Evolutionary conservation across 2,797 vertebrate genomes (phyloP).

Genomic region (Aldrovandia affinis): DNA sequence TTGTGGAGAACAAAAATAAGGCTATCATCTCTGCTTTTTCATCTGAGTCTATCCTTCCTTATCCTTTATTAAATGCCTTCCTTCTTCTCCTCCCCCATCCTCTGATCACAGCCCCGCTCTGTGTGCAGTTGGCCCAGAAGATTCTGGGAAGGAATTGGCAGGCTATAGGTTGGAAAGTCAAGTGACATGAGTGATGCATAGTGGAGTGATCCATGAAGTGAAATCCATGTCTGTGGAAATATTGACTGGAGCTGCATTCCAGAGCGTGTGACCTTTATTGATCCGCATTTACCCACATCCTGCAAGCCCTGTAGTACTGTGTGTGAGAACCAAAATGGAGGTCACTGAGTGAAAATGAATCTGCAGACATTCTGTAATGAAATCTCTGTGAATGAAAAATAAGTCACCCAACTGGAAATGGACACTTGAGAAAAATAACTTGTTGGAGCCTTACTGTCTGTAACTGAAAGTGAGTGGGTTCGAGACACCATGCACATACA

Average conservation of each 20-base stretch:
- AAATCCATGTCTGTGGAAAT: not conserved
- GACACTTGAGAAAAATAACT: not conserved
- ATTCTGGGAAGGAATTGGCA: constrained; percentile 8
- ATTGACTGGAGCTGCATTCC: not conserved
- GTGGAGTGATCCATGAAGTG: not conserved
- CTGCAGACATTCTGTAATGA: not conserved
- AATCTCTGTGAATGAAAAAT: not conserved
- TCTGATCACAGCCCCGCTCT: not conserved
- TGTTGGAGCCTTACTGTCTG: not conserved
- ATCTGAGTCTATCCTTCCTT: not conserved
- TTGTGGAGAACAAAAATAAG: not conserved
- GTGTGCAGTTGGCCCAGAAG: not conserved
- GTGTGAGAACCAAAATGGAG: not conserved
- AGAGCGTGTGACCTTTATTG: not conserved
- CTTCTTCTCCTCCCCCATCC: not conserved
- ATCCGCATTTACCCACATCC: not conserved
- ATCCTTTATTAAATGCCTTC: not conserved
- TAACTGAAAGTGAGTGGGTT: not conserved
- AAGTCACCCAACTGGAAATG: not conserved
- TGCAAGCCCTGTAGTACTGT: not conserved
- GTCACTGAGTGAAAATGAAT: not conserved
- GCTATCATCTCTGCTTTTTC: not conserved
- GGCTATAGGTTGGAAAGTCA: not conserved
- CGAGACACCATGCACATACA: not conserved
- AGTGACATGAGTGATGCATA: not conserved